These are phyloP conservation scores for Tuberolachnus salignus DNA, from an alignment of 2,888 invertebrate species.

Conservation along the genomic window DNA sequence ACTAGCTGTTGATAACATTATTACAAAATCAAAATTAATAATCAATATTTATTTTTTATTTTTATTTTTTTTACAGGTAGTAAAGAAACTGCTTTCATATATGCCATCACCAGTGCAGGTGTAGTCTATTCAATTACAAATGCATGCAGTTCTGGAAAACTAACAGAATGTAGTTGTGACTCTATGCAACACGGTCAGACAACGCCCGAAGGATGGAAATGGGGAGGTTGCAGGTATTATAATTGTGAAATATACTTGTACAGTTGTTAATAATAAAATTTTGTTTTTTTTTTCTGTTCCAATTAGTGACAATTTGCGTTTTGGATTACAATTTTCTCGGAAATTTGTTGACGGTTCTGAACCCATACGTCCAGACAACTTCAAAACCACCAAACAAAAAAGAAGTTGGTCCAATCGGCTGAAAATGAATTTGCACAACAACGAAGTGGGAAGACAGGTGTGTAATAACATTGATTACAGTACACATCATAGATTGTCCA, in stretches of 20 bases:
- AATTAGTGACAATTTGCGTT: conserved; percentile 68
- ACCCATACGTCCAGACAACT: conserved; percentile 59
- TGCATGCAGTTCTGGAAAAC: conserved; percentile 82
- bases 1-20: no score
- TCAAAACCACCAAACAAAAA: conserved; percentile 61
- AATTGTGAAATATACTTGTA: conserved; percentile 2
- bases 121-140: conserved; percentile 86
- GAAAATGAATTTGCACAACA: conserved; percentile 84
- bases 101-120: conserved; percentile 86
- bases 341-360: conserved; percentile 68
- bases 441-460: conserved; percentile 84
- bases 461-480: no score
- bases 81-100: conserved; percentile 86
- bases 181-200: conserved; percentile 64
- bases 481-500: no score
- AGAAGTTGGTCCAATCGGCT: conserved; percentile 67
- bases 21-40: neutral
- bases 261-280: no score
- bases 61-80: conserved; percentile 71
- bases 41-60: neutral
- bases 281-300: conserved; percentile 30
- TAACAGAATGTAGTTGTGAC: conserved; percentile 85
- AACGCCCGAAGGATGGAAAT: conserved; percentile 76
- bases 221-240: conserved; percentile 78
- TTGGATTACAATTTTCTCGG: conserved; percentile 66